Conservation (phyloP, 2,888 invertebrate genomes). For the Athalia cordata region DNA sequence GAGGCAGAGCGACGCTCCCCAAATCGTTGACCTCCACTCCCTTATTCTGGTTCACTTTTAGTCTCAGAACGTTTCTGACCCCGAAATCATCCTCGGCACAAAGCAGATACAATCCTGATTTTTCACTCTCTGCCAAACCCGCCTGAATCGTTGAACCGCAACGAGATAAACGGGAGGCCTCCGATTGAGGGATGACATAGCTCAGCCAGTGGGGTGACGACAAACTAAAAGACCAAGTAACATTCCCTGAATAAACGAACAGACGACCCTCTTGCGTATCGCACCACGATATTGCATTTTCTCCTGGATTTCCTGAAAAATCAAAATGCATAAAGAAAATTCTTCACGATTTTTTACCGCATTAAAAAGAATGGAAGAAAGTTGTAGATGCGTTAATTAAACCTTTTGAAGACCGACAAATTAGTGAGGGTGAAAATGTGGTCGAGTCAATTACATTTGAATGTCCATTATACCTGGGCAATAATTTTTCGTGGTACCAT, state of each 20-base stretch:
- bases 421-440: neutral
- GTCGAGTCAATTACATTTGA: neutral
- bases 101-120: conserved; percentile 36
- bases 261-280: conserved; percentile 35
- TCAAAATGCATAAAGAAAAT: no score
- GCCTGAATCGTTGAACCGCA: conserved; percentile 40
- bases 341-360: no score
- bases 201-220: conserved; percentile 41
- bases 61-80: conserved; percentile 16
- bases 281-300: conserved; percentile 41
- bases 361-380: no score
- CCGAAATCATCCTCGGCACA: conserved; percentile 37
- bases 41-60: conserved; percentile 18
- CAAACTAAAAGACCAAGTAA: conserved; percentile 42
- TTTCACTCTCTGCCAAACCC: conserved; percentile 39
- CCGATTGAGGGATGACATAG: conserved; percentile 25
- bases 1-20: conserved; percentile 27
- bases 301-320: conserved; percentile 22
- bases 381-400: no score
- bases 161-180: conserved; percentile 32
- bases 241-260: conserved; percentile 29
- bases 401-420: no score
- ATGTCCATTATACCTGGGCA: conserved; percentile 43
- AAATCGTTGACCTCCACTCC: conserved; percentile 27
- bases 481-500: conserved; percentile 33